These are phyloP conservation scores for Mesoclemmys tuberculata DNA, from an alignment of 2,113 vertebrate species.

Conservation along the genomic window DNA sequence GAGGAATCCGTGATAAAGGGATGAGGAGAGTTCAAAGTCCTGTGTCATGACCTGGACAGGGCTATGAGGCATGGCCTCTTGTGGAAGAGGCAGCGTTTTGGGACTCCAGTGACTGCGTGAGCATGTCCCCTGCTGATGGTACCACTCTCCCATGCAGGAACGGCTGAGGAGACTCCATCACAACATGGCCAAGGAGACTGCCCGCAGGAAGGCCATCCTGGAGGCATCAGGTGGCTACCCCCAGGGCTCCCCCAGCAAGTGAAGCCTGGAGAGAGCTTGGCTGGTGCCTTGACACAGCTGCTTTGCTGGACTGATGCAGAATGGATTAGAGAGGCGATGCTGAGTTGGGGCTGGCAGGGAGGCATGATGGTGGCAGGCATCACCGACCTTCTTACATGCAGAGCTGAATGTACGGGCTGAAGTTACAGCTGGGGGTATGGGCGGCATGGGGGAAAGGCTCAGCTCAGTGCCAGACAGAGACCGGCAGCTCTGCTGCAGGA, in stretches of 20 bases:
- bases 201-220: slow-evolving; percentile 91
- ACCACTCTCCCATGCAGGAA: slow-evolving; percentile 74
- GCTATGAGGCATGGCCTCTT: neutral
- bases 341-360: neutral
- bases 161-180: slow-evolving; percentile 91
- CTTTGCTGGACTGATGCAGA: neutral
- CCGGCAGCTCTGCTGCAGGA: no score
- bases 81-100: neutral
- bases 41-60: neutral
- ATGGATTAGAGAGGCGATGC: neutral
- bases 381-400: no score
- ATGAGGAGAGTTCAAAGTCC: neutral
- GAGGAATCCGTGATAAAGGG: neutral
- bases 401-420: neutral
- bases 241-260: slow-evolving; percentile 88
- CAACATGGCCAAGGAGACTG: slow-evolving; percentile 94
- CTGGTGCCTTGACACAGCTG: neutral
- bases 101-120: neutral
- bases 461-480: no score
- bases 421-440: neutral
- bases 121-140: rapidly evolving
- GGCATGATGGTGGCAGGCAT: rapidly evolving
- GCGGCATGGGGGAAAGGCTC: no score
- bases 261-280: neutral
- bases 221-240: slow-evolving; percentile 88